Conservation (phyloP, 2,888 invertebrate species). For the Barypeithes pellucidus region DNA sequence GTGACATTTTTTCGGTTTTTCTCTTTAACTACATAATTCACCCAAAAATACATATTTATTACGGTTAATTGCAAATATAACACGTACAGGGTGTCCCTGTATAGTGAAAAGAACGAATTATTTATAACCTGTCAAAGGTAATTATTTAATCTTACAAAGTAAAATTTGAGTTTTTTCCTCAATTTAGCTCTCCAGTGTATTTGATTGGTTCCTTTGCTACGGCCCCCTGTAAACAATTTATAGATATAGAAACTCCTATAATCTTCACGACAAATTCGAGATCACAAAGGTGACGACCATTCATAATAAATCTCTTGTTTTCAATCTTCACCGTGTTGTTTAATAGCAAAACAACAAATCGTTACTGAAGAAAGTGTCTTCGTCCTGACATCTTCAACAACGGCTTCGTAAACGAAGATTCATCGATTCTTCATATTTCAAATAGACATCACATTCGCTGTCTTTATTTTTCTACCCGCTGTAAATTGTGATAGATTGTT, state of each 20-base stretch:
- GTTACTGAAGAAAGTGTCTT: conserved; percentile 15
- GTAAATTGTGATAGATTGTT: conserved; percentile 42
- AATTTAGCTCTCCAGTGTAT: no score
- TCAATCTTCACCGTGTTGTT: conserved; percentile 11
- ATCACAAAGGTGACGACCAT: conserved; percentile 19
- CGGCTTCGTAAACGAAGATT: conserved; percentile 11
- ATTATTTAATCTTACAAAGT: no score
- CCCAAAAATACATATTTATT: no score
- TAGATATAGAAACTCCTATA: conserved; percentile 3
- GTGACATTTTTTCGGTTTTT: no score
- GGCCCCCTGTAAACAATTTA: conserved; percentile 2
- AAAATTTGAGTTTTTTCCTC: no score
- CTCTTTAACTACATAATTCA: no score
- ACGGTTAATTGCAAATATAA: no score
- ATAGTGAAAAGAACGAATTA: no score
- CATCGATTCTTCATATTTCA: conserved; percentile 25
- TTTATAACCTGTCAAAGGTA: no score
- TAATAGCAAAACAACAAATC: conserved; percentile 20
- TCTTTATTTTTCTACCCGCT: conserved; percentile 27
- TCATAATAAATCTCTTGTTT: conserved; percentile 25
- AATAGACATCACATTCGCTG: not conserved
- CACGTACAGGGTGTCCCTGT: no score
- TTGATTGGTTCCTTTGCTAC: no score
- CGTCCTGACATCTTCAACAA: conserved; percentile 17
- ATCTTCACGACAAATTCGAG: conserved; percentile 17